Evolutionary conservation across 2,113 vertebrate genomes (phyloP).

Genomic region (Ceyx cyanopectus): DNA sequence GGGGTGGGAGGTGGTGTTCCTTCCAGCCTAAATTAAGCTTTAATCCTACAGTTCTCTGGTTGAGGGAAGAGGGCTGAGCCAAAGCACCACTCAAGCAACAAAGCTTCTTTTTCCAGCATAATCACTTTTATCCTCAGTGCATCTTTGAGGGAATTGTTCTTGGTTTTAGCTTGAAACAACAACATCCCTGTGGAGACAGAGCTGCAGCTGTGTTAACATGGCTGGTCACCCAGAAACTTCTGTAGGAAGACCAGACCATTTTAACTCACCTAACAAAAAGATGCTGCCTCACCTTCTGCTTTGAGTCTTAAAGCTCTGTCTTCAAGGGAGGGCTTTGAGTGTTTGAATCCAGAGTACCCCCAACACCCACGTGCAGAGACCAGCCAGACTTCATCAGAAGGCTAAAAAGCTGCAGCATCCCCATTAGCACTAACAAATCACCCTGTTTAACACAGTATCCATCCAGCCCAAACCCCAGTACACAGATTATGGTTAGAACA

Average conservation of each 20-base stretch:
- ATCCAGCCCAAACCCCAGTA: neutral
- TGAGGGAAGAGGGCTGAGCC: neutral
- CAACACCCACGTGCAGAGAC: neutral
- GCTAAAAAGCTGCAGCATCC: neutral
- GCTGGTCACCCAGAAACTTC: constrained; percentile 35
- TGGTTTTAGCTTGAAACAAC: constrained; percentile 5
- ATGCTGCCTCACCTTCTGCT: neutral
- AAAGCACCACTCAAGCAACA: neutral
- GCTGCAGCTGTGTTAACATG: constrained; percentile 26
- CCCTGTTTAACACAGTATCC: neutral
- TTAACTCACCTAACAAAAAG: neutral
- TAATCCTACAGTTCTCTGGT: neutral
- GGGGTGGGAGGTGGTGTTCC: neutral
- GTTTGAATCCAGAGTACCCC: neutral
- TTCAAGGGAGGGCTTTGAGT: neutral
- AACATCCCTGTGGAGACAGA: constrained; percentile 24
- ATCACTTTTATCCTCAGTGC: constrained; percentile 10
- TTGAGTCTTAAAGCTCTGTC: neutral
- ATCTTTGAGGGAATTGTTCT: constrained; percentile 38
- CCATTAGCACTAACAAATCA: neutral
- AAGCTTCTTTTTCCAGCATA: neutral
- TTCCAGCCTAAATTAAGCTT: neutral
- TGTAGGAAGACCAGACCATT: neutral
- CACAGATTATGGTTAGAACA: neutral
- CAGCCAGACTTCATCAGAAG: neutral